phyloP scores from a whole-genome alignment of 2,797 vertebrate species.

The Pterois miles region DNA sequence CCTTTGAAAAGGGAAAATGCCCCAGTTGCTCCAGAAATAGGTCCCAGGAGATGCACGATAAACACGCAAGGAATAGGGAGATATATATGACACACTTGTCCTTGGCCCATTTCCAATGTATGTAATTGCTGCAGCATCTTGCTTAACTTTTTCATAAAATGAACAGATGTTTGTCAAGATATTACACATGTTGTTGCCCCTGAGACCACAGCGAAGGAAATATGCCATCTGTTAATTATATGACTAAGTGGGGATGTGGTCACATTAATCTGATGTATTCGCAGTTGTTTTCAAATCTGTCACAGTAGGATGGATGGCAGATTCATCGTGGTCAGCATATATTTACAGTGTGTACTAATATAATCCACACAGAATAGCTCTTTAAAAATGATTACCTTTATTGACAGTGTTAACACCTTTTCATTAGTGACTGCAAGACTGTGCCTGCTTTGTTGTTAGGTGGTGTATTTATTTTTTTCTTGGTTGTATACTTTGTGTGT shows the following conservation, averaged over 20 bases:
- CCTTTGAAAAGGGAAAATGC: constrained; percentile 51
- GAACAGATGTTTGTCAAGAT: constrained; percentile 41
- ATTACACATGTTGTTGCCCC: constrained; percentile 25
- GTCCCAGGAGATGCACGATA: constrained; percentile 41
- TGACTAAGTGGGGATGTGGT: constrained; percentile 11
- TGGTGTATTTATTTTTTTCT: neutral
- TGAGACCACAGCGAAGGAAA: constrained; percentile 32
- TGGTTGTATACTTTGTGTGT: neutral
- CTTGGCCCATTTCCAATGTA: constrained; percentile 25
- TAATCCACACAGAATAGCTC: neutral
- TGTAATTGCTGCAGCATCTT: constrained; percentile 1
- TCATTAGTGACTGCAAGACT: neutral
- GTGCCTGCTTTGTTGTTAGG: neutral
- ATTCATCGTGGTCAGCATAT: neutral
- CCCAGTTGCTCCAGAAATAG: constrained; percentile 49
- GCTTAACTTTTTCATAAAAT: constrained; percentile 22
- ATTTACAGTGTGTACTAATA: neutral
- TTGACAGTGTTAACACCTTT: neutral
- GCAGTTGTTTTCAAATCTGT: constrained; percentile 31
- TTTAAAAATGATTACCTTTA: neutral
- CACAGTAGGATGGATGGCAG: neutral
- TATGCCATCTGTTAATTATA: constrained; percentile 55
- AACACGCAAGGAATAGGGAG: constrained; percentile 27
- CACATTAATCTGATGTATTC: constrained; percentile 28
- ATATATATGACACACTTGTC: constrained; percentile 37